Conservation (phyloP, 2,888 invertebrate species). For the Autographa pulchrina region DNA sequence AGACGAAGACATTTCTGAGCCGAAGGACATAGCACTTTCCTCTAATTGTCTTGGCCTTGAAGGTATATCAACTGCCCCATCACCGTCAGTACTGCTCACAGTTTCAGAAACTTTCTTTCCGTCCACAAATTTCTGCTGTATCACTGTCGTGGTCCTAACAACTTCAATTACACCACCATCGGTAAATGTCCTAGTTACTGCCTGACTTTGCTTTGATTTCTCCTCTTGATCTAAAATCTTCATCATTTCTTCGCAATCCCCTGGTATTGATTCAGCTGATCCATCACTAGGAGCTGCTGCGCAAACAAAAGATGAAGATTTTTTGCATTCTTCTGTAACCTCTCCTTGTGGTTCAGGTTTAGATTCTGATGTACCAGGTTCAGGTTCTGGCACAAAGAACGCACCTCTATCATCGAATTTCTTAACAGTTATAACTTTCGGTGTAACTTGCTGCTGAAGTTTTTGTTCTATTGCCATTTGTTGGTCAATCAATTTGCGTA, state of each 20-base stretch:
- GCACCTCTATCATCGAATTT: conserved; percentile 86
- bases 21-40: conserved; percentile 81
- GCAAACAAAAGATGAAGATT: conserved; percentile 82
- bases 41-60: conserved; percentile 75
- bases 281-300: conserved; percentile 86
- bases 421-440: conserved; percentile 85
- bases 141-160: conserved; percentile 83
- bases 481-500: conserved; percentile 86
- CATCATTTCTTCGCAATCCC: conserved; percentile 90
- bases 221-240: conserved; percentile 89
- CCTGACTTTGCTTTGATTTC: conserved; percentile 70
- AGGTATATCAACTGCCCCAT: conserved; percentile 86
- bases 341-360: conserved; percentile 65
- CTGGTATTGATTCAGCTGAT: conserved; percentile 88
- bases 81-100: conserved; percentile 79
- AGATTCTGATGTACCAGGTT: conserved; percentile 67
- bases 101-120: conserved; percentile 86
- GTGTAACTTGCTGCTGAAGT: conserved; percentile 76
- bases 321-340: conserved; percentile 82
- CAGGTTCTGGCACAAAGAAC: conserved; percentile 83
- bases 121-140: conserved; percentile 85
- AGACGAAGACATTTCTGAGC: conserved; percentile 88
- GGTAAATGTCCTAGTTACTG: conserved; percentile 72
- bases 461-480: conserved; percentile 85
- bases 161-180: conserved; percentile 82